Evolutionary conservation across 1,140 invertebrate species (phyloP), one percentile per base, ranked within the genome.

Genomic region (Laodelphax striatellus): DNA sequence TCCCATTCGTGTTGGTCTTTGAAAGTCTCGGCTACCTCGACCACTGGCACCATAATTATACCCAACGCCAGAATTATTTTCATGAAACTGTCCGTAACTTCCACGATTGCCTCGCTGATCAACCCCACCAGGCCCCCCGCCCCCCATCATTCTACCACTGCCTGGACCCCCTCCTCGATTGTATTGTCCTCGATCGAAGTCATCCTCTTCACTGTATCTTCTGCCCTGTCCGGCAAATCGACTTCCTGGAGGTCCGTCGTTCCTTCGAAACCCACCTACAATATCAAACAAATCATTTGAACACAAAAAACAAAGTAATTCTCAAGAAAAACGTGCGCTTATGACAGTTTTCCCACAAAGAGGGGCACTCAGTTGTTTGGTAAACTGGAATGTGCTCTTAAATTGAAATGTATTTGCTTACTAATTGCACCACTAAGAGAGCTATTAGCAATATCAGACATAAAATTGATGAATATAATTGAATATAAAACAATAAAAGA

Each of bases 21-120:
- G 46, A 64, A 67, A 69, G 34, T 68, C 69, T 67, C 72, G 54
- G 10, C 57, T 57, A 54, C 64, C 64, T 52, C 65, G 38, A 17
- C 66, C 60, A n/a, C 61, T 58, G 31, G 57, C 62, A 38, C 65
- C 64, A 43, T 63, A 57, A n/a, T 13, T 38, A 13, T 8, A 38
- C 2, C 10, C n/a, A n/a, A n/a, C 34, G 34, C 57, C 56, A 38
- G 60, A 61, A 14, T 58, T 59, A 50, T 52, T 44, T 19, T 53
- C 74, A 52, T 73, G 70, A 61, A 78, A 78, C 55, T 76, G 73
- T 14, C 73, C 77, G 67, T 77, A 79, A 62, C 75, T 78, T 19
- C 76, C 76, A 38, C 77, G 71, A 68, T 78, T 79, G 64, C 79
- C 74, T 64, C 74, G 71, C 50, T 76, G 69, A 65, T 75, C 67